Evolutionary conservation across 2,888 invertebrate species (phyloP).

Genomic region (Drosophila eohydei): DNA sequence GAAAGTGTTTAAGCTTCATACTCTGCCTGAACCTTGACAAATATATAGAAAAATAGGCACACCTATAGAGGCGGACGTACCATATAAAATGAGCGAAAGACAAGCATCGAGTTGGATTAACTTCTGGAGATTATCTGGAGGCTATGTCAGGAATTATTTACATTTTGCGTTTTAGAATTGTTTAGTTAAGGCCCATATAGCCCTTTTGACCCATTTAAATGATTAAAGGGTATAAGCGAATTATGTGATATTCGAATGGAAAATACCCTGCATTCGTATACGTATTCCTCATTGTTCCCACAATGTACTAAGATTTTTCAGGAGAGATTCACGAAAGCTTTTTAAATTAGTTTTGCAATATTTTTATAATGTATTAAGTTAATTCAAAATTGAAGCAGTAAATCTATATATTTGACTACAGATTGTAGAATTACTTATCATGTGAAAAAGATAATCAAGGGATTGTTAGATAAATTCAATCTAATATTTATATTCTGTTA

Average conservation of each 20-base stretch:
- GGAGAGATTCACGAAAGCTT: too few relatives aligned
- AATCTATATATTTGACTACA: too few relatives aligned
- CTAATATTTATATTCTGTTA: background rate
- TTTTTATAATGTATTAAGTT: too few relatives aligned
- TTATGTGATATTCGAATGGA: background rate
- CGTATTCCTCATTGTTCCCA: background rate
- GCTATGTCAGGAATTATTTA: too few relatives aligned
- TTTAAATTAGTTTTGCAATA: too few relatives aligned
- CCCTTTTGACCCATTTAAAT: background rate
- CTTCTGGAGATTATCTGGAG: background rate
- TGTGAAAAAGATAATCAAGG: too few relatives aligned
- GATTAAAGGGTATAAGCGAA: background rate
- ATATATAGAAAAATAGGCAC: too few relatives aligned
- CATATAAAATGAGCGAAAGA: background rate
- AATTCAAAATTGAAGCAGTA: too few relatives aligned
- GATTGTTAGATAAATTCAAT: background rate
- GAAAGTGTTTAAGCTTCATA: background rate
- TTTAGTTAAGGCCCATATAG: background rate
- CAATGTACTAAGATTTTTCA: too few relatives aligned
- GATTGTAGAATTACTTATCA: too few relatives aligned
- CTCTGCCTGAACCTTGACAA: too few relatives aligned
- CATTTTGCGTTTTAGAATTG: background rate
- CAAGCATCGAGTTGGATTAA: background rate
- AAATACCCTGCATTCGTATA: background rate
- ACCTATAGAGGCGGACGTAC: too few relatives aligned